A percentile compares a stretch with the other conserved stretches of the same genome.
These are phyloP conservation scores for Andrena marginata DNA, from an alignment of 2,888 invertebrate species.

Conservation along the genomic window DNA sequence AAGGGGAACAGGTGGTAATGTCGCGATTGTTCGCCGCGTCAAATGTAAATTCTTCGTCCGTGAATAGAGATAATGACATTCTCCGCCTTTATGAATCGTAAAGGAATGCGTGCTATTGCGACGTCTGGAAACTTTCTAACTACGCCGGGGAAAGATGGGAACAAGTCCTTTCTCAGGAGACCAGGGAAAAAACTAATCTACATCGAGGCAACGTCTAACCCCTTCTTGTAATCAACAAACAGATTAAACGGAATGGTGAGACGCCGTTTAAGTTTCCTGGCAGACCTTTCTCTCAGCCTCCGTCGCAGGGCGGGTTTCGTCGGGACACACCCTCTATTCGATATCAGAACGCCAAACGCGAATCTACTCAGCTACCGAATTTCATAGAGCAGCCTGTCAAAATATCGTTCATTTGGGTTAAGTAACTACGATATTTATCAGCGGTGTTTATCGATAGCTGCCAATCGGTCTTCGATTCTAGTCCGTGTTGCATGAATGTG, in stretches of 20 bases:
- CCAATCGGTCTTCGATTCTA: background rate
- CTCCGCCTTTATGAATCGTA: slow-evolving; percentile 33
- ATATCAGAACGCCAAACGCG: background rate
- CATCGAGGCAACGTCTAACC: slow-evolving; percentile 18
- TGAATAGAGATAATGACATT: slow-evolving; percentile 29
- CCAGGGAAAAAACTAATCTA: slow-evolving; percentile 30
- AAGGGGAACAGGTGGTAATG: background rate
- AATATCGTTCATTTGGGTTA: slow-evolving; percentile 9
- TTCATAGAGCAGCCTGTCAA: background rate
- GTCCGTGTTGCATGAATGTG: background rate
- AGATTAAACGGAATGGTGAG: slow-evolving; percentile 27
- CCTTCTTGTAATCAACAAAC: background rate
- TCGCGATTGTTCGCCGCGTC: background rate
- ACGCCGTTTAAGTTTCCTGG: background rate
- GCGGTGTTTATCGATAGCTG: background rate
- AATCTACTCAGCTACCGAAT: no score
- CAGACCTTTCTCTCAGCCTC: background rate
- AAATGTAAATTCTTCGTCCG: slow-evolving; percentile 23
- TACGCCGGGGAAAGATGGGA: slow-evolving; percentile 33
- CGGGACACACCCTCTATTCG: background rate
- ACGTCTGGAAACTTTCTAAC: slow-evolving; percentile 40
- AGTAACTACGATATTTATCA: slow-evolving; percentile 13
- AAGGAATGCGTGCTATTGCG: slow-evolving; percentile 19
- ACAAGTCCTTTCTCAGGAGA: slow-evolving; percentile 29
- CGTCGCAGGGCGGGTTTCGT: background rate